Evolutionary conservation across 2,797 vertebrate species (phyloP), one percentile per base, ranked within the genome.

Genomic region (Propithecus deckenii): DNA sequence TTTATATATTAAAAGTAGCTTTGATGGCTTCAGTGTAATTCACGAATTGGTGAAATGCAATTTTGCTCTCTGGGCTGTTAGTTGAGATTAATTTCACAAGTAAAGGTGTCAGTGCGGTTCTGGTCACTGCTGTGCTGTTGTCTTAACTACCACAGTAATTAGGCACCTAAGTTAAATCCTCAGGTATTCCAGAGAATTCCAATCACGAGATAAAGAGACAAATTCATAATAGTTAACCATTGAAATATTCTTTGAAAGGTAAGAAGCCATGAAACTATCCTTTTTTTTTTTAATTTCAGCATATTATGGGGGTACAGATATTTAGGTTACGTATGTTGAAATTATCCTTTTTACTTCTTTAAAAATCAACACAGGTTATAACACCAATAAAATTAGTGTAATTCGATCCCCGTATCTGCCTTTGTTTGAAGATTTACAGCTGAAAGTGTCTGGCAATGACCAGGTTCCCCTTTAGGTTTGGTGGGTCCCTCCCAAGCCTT

Each of bases 191-290:
- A 67, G 59, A 92, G 50, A 91, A 84, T 80, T 48, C 67, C 41
- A 86, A 2, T 35, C 43, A 30, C 6, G n/a, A 52, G 28, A 15
- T 85, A 22, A 48, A 87, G 48, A 87, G 46, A 72, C 2, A 74
- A 75, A 87, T 71, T 65, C 57, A 20, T 86, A 75, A 38, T 2
- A 22, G 32, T 75, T 75, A 30, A 30, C 18, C 25, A 14, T 5
- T 84, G 35, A 11, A 3, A 35, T 96, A 52, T 35, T 6, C 76
- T 87, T 85, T 46, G 67, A 55, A 86, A 79, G 67, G 9, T 43
- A 23, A 90, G 59, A 97, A 97, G 97, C 96, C 96, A 91, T 97
- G 97, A 96, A 93, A 91, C 43, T 94, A 94, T 76, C 89, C 6
- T 96, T 96, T 97, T 15, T 13, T 38, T 38, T 38, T 38, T 38